A percentile compares a stretch with the other conserved stretches of the same genome.
Conservation (phyloP, 2,113 vertebrate genomes). For the Cheirogaleus medius region DNA sequence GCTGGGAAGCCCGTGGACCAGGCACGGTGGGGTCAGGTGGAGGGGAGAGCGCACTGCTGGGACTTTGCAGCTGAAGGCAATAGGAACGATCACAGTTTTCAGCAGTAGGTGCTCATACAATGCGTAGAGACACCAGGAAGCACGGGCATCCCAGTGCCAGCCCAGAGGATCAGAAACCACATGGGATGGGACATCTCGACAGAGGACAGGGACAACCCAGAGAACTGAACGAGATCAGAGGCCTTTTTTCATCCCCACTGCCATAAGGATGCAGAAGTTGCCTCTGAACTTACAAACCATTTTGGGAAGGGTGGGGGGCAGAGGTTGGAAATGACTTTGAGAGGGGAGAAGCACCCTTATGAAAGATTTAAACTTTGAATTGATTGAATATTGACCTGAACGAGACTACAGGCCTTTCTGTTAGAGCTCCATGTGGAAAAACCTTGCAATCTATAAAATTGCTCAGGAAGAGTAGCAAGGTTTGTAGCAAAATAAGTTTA, state of each 20-base stretch:
- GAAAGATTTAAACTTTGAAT: neutral
- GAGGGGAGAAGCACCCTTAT: neutral
- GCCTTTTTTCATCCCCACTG: neutral
- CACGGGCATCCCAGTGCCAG: accelerated
- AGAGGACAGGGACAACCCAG: neutral
- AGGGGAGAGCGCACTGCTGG: neutral
- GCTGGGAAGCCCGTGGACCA: neutral
- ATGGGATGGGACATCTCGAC: neutral
- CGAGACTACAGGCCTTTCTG: neutral
- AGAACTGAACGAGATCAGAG: neutral
- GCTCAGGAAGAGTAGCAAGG: neutral
- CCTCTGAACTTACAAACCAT: neutral
- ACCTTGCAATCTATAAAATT: neutral
- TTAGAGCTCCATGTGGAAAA: neutral
- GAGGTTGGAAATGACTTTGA: neutral
- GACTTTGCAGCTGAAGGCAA: neutral
- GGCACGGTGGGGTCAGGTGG: neutral
- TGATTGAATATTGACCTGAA: neutral
- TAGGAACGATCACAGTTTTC: neutral
- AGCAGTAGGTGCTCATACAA: neutral
- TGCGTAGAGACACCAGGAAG: neutral
- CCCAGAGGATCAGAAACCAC: neutral
- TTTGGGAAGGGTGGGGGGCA: neutral
- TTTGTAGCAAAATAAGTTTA: neutral
- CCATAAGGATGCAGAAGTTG: neutral